Evolutionary conservation across 2,113 vertebrate species (phyloP).

Genomic region (Brachirus orientalis): DNA sequence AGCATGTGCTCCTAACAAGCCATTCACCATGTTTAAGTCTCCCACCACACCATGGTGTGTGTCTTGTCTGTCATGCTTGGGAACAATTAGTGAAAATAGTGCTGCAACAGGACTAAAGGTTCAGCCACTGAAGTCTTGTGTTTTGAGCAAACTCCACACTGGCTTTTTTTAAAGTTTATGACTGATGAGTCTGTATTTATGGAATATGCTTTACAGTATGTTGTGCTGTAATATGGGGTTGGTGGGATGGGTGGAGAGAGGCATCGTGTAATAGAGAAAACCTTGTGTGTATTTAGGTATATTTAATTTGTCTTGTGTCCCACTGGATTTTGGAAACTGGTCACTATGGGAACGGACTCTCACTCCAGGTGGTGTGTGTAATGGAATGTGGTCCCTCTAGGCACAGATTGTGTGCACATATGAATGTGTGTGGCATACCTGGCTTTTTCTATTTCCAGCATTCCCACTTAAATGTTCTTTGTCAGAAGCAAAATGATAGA

Average conservation of each 20-base stretch:
- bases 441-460: slow-evolving; percentile 36
- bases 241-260: too few relatives aligned
- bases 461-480: slow-evolving; percentile 44
- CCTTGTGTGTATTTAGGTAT: slow-evolving; percentile 2
- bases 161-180: too few relatives aligned
- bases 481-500: slow-evolving; percentile 54
- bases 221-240: slow-evolving; percentile 13
- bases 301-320: slow-evolving; percentile 48
- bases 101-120: too few relatives aligned
- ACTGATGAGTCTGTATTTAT: too few relatives aligned
- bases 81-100: too few relatives aligned
- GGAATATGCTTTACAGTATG: not conserved
- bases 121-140: too few relatives aligned
- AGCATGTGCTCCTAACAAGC: too few relatives aligned
- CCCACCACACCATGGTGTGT: too few relatives aligned
- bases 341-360: slow-evolving; percentile 63
- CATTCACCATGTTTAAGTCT: too few relatives aligned
- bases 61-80: too few relatives aligned
- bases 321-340: slow-evolving; percentile 52
- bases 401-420: slow-evolving; percentile 36
- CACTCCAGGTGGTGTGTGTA: slow-evolving; percentile 71
- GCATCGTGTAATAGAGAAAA: not conserved
- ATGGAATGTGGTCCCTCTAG: slow-evolving; percentile 69
- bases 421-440: slow-evolving; percentile 37
- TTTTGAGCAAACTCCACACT: too few relatives aligned